These are phyloP conservation scores for Sander vitreus DNA, from an alignment of 2,113 vertebrate genomes.

Conservation along the genomic window DNA sequence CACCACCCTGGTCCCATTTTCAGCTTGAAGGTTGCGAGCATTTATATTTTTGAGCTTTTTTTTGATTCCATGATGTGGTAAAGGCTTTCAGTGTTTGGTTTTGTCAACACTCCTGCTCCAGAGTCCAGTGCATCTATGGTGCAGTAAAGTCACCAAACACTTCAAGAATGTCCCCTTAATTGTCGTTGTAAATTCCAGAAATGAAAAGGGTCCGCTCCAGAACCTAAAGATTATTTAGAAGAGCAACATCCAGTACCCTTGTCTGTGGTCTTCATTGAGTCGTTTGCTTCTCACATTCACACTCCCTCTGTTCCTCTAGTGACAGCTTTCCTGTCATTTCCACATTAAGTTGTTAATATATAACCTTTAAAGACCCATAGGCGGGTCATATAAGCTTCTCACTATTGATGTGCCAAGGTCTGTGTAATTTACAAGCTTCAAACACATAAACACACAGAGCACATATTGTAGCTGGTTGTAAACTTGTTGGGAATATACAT, in stretches of 20 bases:
- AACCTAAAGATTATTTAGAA: not conserved
- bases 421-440: slow-evolving; percentile 38
- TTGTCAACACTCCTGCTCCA: not conserved
- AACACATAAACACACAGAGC: slow-evolving; percentile 4
- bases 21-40: not conserved
- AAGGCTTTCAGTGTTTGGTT: not conserved
- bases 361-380: slow-evolving; percentile 69
- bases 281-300: not conserved
- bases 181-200: not conserved
- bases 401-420: slow-evolving; percentile 29
- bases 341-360: slow-evolving; percentile 77
- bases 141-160: not conserved
- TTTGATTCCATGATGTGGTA: slow-evolving; percentile 8
- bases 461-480: not conserved
- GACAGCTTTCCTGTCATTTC: slow-evolving; percentile 30
- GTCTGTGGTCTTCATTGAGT: not conserved
- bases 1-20: slow-evolving; percentile 43
- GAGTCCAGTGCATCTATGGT: not conserved
- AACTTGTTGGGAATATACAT: not conserved
- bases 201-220: not conserved
- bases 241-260: not conserved
- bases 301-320: slow-evolving; percentile 29
- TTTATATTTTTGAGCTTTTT: not conserved
- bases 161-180: not conserved
- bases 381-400: slow-evolving; percentile 48